Conservation (phyloP, 2,797 vertebrate species). For the Myiotriccus ornatus region DNA sequence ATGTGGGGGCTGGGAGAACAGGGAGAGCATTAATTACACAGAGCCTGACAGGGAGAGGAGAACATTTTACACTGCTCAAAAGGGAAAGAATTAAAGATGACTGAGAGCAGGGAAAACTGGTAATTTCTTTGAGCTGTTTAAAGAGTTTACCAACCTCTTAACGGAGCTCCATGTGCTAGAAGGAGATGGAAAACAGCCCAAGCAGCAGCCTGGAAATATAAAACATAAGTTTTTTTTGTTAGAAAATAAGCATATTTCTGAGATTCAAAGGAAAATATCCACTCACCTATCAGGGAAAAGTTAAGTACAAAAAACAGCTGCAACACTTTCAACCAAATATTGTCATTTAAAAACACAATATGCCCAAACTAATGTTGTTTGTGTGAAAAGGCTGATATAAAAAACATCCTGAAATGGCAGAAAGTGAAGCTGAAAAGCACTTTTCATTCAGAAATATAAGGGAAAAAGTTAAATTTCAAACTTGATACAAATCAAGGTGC, state of each 20-base stretch:
- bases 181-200: background rate
- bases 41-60: constrained; percentile 10
- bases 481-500: background rate
- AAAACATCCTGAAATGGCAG: background rate
- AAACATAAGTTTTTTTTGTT: background rate
- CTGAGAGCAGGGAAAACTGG: background rate
- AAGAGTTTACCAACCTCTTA: background rate
- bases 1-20: background rate
- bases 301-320: background rate
- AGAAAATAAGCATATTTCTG: background rate
- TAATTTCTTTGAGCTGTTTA: background rate
- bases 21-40: constrained; percentile 13
- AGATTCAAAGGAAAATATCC: background rate
- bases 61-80: background rate
- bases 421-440: background rate
- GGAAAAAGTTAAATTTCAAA: background rate
- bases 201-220: background rate
- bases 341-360: background rate
- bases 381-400: background rate
- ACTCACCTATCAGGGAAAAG: background rate
- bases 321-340: background rate
- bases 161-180: background rate
- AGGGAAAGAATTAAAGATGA: background rate
- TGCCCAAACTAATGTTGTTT: background rate
- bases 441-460: background rate